A percentile compares a stretch with the other conserved stretches of the same genome.
phyloP scores from a whole-genome alignment of 2,113 vertebrate genomes.

The Dipodomys merriami region DNA sequence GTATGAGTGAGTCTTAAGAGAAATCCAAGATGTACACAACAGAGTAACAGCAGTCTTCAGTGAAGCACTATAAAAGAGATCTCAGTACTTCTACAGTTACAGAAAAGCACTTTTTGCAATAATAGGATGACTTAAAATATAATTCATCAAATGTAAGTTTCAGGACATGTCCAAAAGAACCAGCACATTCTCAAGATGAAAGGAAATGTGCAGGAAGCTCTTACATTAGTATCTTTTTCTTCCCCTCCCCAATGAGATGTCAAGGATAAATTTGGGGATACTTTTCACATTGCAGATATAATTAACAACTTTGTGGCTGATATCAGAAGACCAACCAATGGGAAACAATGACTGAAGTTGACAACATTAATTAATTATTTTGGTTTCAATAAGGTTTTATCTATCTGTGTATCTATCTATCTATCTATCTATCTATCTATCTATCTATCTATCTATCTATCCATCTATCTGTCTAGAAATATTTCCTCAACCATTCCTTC shows the following conservation, averaged over 20 bases:
- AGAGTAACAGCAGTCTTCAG: slow-evolving; percentile 61
- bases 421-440: background rate
- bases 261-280: slow-evolving; percentile 60
- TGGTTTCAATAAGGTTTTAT: slow-evolving; percentile 39
- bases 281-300: slow-evolving; percentile 35
- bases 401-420: background rate
- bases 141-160: slow-evolving; percentile 62
- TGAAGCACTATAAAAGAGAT: slow-evolving; percentile 53
- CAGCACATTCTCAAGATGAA: slow-evolving; percentile 67
- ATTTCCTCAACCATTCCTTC: slow-evolving; percentile 1
- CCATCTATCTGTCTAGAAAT: background rate
- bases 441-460: no score
- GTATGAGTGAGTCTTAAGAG: background rate
- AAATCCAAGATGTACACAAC: background rate
- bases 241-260: slow-evolving; percentile 16
- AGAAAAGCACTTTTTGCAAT: slow-evolving; percentile 41
- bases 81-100: slow-evolving; percentile 50
- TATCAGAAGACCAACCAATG: background rate
- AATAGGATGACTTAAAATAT: slow-evolving; percentile 57
- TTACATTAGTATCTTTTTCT: slow-evolving; percentile 22
- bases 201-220: slow-evolving; percentile 36
- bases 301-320: slow-evolving; percentile 61
- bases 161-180: slow-evolving; percentile 63
- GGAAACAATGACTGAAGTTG: slow-evolving; percentile 39
- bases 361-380: slow-evolving; percentile 25